Conservation (phyloP, 2,113 vertebrate species). For the Laticauda colubrina region DNA sequence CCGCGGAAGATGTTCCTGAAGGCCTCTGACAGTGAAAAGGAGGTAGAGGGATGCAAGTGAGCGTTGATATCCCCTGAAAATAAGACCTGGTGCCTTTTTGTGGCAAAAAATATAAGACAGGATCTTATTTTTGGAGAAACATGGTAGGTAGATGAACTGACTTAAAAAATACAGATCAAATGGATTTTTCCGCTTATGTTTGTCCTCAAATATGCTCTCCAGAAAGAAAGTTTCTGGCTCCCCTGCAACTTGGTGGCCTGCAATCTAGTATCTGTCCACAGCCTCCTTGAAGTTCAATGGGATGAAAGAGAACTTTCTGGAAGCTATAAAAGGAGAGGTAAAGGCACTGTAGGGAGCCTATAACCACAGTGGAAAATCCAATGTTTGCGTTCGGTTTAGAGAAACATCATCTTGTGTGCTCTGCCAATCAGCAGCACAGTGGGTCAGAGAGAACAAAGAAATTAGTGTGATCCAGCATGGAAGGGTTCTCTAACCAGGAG, state of each 20-base stretch:
- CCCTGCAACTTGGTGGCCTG: not conserved
- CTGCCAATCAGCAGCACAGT: not conserved
- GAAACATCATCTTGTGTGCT: constrained; percentile 49
- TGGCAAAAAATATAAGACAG: no score
- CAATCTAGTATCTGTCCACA: not conserved
- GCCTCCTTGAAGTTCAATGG: not conserved
- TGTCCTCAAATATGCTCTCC: not conserved
- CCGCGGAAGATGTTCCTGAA: no score
- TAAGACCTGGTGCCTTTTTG: no score
- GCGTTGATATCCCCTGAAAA: no score
- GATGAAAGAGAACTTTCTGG: constrained; percentile 63
- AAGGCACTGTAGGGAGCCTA: constrained; percentile 37
- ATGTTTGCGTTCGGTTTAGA: constrained; percentile 52
- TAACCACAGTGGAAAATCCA: constrained; percentile 57
- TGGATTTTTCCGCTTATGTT: not conserved
- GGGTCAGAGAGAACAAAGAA: constrained; percentile 24
- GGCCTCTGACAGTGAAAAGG: no score
- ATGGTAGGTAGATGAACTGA: no score
- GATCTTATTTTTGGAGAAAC: no score
- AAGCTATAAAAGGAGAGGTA: constrained; percentile 11
- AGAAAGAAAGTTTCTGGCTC: not conserved
- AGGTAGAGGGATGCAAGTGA: no score
- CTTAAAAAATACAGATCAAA: not conserved
- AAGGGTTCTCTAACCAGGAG: not conserved
- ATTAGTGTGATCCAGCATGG: not conserved